Conservation (phyloP, 2,797 vertebrate genomes). For the Microcaecilia unicolor region DNA sequence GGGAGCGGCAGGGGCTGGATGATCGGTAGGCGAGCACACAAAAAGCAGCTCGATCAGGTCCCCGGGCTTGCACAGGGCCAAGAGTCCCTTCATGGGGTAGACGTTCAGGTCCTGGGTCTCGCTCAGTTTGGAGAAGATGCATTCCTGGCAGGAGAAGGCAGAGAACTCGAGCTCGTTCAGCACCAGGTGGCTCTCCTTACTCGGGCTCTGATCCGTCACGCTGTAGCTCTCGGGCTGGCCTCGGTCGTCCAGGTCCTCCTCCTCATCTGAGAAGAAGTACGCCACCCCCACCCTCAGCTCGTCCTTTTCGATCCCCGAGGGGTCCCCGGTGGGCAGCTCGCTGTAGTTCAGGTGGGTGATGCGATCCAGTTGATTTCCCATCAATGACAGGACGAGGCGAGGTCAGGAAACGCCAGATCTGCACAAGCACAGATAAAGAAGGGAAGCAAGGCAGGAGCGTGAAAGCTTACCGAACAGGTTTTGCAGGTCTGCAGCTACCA, state of each 20-base stretch:
- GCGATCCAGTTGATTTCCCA: slow-evolving; percentile 99
- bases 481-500: too few species aligned
- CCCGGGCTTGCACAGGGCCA: slow-evolving; percentile 88
- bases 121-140: slow-evolving; percentile 96
- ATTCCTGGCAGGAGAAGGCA: slow-evolving; percentile 93
- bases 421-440: slow-evolving; percentile 18
- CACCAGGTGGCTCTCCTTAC: slow-evolving; percentile 55
- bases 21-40: slow-evolving; percentile 42
- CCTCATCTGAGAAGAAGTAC: slow-evolving; percentile 98
- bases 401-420: slow-evolving; percentile 79
- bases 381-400: slow-evolving; percentile 88
- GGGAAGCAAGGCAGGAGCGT: not conserved
- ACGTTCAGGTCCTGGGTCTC: slow-evolving; percentile 87
- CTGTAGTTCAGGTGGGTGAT: slow-evolving; percentile 99
- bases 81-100: slow-evolving; percentile 78
- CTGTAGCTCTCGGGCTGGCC: slow-evolving; percentile 84
- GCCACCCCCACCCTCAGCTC: slow-evolving; percentile 96
- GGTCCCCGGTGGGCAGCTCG: slow-evolving; percentile 97
- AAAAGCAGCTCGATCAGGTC: slow-evolving; percentile 93
- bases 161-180: slow-evolving; percentile 91
- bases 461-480: not conserved
- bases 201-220: slow-evolving; percentile 52
- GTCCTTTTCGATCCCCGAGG: slow-evolving; percentile 97
- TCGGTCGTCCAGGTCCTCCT: slow-evolving; percentile 95
- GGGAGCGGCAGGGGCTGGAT: slow-evolving; percentile 48